phyloP scores from a whole-genome alignment of 2,113 vertebrate genomes.

The Caracal caracal region DNA sequence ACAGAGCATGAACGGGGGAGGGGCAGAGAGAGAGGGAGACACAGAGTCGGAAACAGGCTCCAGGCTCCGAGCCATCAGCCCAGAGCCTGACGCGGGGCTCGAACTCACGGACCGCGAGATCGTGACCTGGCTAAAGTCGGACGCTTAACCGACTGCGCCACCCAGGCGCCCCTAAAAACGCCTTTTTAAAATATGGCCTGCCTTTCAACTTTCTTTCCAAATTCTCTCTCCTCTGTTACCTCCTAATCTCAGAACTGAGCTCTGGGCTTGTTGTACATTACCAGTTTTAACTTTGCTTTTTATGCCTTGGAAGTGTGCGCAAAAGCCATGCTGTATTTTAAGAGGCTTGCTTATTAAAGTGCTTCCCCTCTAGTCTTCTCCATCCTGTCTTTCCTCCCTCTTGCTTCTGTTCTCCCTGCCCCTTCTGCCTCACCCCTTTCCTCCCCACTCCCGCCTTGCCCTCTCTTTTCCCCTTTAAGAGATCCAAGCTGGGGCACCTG shows the following conservation, averaged over 20 bases:
- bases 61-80: too few species aligned
- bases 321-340: not conserved
- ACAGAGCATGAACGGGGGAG: too few species aligned
- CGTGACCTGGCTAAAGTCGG: too few species aligned
- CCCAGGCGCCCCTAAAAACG: too few species aligned
- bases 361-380: not conserved
- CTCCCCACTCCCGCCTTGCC: too few species aligned
- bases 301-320: not conserved
- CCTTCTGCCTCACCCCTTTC: not conserved
- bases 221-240: not conserved
- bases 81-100: too few species aligned
- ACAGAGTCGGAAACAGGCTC: too few species aligned
- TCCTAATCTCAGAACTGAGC: not conserved
- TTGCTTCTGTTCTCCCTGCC: not conserved
- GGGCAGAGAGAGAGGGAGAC: too few species aligned
- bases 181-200: not conserved
- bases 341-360: not conserved
- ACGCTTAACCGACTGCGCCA: too few species aligned
- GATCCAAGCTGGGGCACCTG: not conserved
- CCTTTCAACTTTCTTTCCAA: not conserved
- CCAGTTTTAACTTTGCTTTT: not conserved
- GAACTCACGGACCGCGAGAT: too few species aligned
- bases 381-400: not conserved
- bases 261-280: not conserved
- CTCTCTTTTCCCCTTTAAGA: not conserved